Conservation (phyloP, 2,113 vertebrate genomes). For the Ailurus styani region DNA sequence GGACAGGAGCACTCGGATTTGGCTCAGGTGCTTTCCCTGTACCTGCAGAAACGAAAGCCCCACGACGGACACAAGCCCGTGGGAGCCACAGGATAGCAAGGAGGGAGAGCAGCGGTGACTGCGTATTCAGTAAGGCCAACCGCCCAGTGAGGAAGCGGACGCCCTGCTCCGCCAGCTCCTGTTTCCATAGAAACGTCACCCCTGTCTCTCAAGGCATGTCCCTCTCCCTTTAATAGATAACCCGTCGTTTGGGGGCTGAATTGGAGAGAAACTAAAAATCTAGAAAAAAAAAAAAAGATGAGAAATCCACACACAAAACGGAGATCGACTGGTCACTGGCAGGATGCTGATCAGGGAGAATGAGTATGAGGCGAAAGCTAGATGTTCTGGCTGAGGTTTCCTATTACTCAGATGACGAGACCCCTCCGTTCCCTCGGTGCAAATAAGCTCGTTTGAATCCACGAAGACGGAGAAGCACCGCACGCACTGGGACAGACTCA, state of each 20-base stretch:
- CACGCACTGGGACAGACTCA: rapidly evolving
- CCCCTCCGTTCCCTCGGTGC: background rate
- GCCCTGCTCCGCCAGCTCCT: slow-evolving; percentile 25
- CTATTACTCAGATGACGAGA: rapidly evolving
- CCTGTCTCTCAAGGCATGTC: slow-evolving; percentile 19
- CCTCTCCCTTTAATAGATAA: slow-evolving; percentile 26
- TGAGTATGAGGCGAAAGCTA: rapidly evolving
- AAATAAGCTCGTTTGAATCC: background rate
- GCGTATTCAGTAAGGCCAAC: background rate
- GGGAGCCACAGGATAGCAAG: background rate
- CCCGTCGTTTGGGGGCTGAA: background rate
- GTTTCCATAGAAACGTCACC: slow-evolving; percentile 65
- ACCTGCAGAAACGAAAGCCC: background rate
- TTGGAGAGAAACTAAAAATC: background rate
- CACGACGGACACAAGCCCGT: background rate
- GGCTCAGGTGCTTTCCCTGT: background rate
- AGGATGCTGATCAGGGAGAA: rapidly evolving
- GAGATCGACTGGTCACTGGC: rapidly evolving
- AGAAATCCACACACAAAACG: background rate
- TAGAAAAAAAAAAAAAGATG: background rate
- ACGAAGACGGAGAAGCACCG: rapidly evolving
- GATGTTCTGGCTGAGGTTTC: rapidly evolving
- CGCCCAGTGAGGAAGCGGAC: background rate
- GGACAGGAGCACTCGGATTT: background rate
- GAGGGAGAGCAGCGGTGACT: background rate